Evolutionary conservation across 2,797 vertebrate genomes (phyloP).

Genomic region (Psittacula derbiana): DNA sequence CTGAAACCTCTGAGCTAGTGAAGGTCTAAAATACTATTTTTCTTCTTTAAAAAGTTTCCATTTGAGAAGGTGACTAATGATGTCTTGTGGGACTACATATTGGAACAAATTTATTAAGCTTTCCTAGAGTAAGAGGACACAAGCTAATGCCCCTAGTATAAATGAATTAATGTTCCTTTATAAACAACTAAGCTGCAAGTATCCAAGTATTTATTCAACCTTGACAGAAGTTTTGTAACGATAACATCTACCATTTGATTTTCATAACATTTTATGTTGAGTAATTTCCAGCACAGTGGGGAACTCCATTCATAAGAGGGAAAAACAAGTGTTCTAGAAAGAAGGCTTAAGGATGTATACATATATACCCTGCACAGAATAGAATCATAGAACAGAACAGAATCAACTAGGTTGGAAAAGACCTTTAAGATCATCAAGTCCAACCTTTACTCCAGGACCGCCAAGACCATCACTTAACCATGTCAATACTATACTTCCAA

Average conservation of each 20-base stretch:
- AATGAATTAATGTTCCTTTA: not conserved
- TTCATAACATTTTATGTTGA: not conserved
- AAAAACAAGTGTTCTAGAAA: not conserved
- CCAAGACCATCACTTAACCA: not conserved
- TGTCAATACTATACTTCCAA: not conserved
- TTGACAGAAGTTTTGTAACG: not conserved
- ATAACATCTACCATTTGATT: not conserved
- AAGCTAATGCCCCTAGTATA: not conserved
- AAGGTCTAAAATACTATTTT: not conserved
- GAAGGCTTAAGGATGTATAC: not conserved
- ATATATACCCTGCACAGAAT: not conserved
- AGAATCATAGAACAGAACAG: not conserved
- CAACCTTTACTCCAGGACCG: not conserved
- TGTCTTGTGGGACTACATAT: not conserved
- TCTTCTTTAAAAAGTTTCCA: not conserved
- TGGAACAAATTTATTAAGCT: not conserved
- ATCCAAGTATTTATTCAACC: not conserved
- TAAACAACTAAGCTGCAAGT: not conserved
- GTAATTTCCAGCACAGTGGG: not conserved
- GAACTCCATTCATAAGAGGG: not conserved
- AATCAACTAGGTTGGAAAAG: not conserved
- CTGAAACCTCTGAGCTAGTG: not conserved
- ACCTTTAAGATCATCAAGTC: not conserved
- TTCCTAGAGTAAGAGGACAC: not conserved
- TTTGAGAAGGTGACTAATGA: not conserved